Base-by-base conservation (phyloP, 2,797 vertebrate genomes). In the Microchirus variegatus region DNA sequence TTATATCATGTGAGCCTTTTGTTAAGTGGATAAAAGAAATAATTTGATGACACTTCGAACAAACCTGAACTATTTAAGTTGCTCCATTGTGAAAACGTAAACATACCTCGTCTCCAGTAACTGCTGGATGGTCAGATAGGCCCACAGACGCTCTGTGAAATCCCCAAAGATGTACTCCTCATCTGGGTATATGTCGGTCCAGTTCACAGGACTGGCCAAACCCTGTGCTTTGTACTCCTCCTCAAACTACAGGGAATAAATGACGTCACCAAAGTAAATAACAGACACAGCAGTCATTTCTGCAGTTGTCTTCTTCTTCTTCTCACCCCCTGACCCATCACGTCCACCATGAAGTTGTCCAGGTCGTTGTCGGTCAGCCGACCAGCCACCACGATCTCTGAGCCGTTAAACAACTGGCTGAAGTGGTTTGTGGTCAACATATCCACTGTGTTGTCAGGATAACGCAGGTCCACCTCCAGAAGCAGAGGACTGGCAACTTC, bases 121-220 rank as follows among this genome's bases (percentile, higher is more conserved):
- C 53, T 98, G 96, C 26, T 96, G 94, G 66, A 98, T 95, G 52
- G 91, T 97, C 75, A 98, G 85, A 67, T 96, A 96, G 1, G 96
- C 96, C 97, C 97, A 99, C 17, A 98, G 81, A 56, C 94, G 94
- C 84, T 98, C 96, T 37, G 91, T 95, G 87, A 95, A 98, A 67
- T 93, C 91, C 59, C 94, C 94, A 85, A 96, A 98, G 77, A 98
- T 93, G 74, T 98, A 97, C 47, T 85, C 85, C 46, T 92, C 90
- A 5, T 94, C 83, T 51, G 81, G 87, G 73, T 95, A 96, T 9
- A 88, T 63, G 17, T 84, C 70, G 13, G 86, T 87, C 85, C 93
- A 90, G 61, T 95, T 77, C 9, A 77, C 15, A 19, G 87, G 22
- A 0, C 59, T 74, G 46, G 90, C 86, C 57, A 90, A 77, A 35